Evolutionary conservation across 2,888 invertebrate species (phyloP).

Genomic region (Drosophila anceps): DNA sequence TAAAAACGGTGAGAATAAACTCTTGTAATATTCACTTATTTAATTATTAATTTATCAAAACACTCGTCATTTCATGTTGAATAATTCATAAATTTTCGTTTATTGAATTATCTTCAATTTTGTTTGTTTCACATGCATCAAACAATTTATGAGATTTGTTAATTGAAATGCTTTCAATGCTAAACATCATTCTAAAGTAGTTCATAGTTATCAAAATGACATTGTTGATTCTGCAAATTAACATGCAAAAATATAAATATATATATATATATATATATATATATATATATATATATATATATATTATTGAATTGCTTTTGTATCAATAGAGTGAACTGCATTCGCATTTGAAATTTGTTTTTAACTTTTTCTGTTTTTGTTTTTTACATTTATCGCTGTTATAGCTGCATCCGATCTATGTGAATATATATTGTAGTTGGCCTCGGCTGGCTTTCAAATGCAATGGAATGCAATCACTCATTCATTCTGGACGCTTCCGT

Average conservation of each 20-base stretch:
- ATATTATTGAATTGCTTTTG: background rate
- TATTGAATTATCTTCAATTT: conserved; percentile 1
- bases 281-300: background rate
- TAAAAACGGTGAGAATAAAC: background rate
- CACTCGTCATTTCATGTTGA: background rate
- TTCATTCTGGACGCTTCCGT: conserved; percentile 39
- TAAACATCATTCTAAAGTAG: background rate
- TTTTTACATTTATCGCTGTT: background rate
- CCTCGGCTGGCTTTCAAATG: conserved; percentile 62
- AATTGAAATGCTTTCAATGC: conserved; percentile 5
- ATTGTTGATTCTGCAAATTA: conserved; percentile 8
- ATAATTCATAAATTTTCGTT: background rate
- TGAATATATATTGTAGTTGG: conserved; percentile 27
- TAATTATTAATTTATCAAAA: background rate
- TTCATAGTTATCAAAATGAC: background rate
- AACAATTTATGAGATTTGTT: conserved; percentile 6
- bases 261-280: background rate
- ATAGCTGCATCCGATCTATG: conserved; percentile 14
- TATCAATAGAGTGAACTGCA: background rate
- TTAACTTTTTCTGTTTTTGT: background rate
- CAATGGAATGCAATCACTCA: conserved; percentile 69
- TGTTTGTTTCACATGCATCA: background rate
- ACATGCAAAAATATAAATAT: background rate
- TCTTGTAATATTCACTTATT: background rate
- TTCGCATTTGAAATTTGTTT: conserved; percentile 5